A percentile compares a stretch with the other conserved stretches of the same genome.
Conservation (phyloP, 35 echinoderm and acorn worm genomes). For the Acanthaster planci region DNA sequence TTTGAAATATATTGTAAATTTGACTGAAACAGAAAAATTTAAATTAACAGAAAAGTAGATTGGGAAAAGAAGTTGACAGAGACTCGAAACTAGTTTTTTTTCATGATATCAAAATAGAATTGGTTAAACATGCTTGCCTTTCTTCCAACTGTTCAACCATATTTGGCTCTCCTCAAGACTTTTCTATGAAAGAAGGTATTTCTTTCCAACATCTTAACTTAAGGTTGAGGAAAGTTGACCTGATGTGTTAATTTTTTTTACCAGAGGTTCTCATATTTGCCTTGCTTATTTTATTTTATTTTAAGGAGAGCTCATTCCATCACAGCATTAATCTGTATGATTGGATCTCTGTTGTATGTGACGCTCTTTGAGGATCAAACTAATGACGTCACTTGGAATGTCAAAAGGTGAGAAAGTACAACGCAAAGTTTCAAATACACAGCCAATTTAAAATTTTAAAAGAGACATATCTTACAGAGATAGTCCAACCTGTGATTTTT, state of each 20-base stretch:
- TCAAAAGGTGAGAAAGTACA: conserved; percentile 71
- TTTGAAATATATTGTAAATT: no score
- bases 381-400: conserved; percentile 74
- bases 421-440: neutral
- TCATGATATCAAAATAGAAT: no score
- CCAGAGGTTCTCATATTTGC: neutral
- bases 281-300: neutral
- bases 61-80: no score
- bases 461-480: neutral
- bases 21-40: no score
- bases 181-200: no score
- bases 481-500: neutral
- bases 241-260: neutral
- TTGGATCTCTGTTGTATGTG: conserved; percentile 73
- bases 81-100: no score
- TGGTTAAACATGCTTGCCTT: no score
- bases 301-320: conserved; percentile 90
- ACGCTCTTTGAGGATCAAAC: conserved; percentile 68
- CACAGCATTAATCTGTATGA: conserved; percentile 71
- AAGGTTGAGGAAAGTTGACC: no score
- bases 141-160: no score
- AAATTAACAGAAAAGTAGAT: no score
- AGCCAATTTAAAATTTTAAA: neutral
- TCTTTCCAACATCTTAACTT: no score
- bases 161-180: no score